Evolutionary conservation across 2,113 vertebrate genomes (phyloP), one percentile per base, ranked within the genome.

Genomic region (Archilochus colubris): DNA sequence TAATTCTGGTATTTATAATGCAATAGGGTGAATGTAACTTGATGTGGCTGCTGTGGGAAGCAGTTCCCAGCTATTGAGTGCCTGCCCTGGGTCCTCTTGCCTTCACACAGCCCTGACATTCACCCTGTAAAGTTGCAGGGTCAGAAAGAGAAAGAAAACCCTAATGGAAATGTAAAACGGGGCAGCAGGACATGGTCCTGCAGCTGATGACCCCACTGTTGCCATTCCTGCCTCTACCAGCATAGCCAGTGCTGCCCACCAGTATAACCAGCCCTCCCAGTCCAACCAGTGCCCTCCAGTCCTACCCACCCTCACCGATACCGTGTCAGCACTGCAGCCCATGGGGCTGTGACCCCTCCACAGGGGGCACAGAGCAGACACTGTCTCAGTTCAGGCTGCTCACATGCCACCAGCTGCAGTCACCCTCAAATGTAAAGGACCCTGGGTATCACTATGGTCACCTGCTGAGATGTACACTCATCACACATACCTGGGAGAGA

Each of bases 1-100:
- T 93, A 97, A 96, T 96, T 95, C 94, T 95, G 62, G 68, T 86
- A 92, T 90, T 95, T 82, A 94, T 96, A 95, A 95, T 89, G 90
- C 81, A 96, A 33, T 55, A 85, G 40, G 67, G 59, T 84, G 73
- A 70, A 43, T 51, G 93, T 90, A 96, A 97, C 83, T 88, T 9
- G 78, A 96, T 91, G 93, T 90, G 81, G 68, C 76, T 1, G 10
- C 78, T 2, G 1, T 84, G 33, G 53, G 31, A 90, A 87, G 68
- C 38, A 14, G 62, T 59, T 87, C 53, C 62, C 70, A 46, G 77
- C 83, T 87, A 68, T 78, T 16, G 19, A 24, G 78, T 82, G 46
- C 28, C 69, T 84, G 62, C 59, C 62, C 64, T 0, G 1, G 78
- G 73, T 72, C 13, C n/a, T 16, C 54, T 86, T 1, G 0, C 36